Evolutionary conservation across 2,113 vertebrate genomes (phyloP).

Genomic region (Alethe castanea): DNA sequence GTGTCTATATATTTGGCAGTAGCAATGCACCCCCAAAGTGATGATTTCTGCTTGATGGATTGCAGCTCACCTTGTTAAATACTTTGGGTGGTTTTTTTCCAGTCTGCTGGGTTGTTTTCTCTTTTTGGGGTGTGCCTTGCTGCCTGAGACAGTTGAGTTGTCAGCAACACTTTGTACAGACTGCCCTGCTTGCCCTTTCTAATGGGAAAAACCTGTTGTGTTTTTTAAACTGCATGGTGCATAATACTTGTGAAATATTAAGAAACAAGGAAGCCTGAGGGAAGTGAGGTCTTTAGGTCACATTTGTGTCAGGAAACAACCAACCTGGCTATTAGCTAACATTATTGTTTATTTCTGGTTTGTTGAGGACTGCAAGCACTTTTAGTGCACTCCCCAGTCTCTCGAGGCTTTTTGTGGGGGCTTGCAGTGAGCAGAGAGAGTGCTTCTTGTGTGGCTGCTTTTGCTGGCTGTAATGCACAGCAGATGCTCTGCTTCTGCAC

Average conservation of each 20-base stretch:
- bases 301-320: background rate
- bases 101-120: background rate
- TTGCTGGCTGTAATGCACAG: background rate
- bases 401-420: background rate
- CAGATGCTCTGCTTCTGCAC: background rate
- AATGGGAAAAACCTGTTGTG: background rate
- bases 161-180: background rate
- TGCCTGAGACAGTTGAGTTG: background rate
- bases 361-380: background rate
- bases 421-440: background rate
- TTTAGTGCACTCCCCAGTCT: background rate
- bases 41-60: background rate
- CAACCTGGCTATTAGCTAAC: background rate
- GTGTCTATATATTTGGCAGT: background rate
- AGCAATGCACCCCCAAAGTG: no score
- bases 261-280: background rate
- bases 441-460: background rate
- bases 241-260: background rate
- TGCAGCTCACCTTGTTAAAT: background rate
- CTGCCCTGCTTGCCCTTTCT: background rate
- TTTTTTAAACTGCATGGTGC: background rate
- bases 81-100: rapidly evolving
- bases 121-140: background rate
- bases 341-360: background rate
- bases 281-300: background rate